Base-by-base conservation (phyloP, 1,140 invertebrate species). In the Mylabris phalerata region DNA sequence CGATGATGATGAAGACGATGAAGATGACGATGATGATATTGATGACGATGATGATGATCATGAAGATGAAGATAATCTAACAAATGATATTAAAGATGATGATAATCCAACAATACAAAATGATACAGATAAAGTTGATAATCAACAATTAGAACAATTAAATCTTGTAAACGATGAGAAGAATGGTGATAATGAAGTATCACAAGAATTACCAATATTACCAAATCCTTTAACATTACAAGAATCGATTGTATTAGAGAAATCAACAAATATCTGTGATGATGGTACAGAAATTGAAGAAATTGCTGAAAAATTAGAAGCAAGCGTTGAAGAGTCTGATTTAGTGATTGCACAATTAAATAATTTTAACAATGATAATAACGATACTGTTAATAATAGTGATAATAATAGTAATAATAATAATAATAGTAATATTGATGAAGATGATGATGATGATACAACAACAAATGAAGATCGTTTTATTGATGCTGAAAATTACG, bases 401-500 rank as follows among this genome's bases (percentile, higher is more conserved):
- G 32, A 32, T 4, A 32, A 32, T 32, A 32, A 4, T 32, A 7
- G 4, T 32, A 32, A 32, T 32, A 32, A 32, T 32, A 32, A 32
- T 32, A 32, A 32, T 32, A 32, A 7, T 32, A 32, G 7, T 32
- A 32, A 32, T 32, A 32, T 5, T 32, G 32, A 4, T 32, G 32
- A 32, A 5, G 32, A 32, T 27, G 64, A 61, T 6, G 70, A 72
- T 50, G 72, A 73, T 39, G 72, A 74, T 59, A 67, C 67, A 5
- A 42, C 9, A n/a, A 11, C 9, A 11, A 73, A 72, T 50, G 73
- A 75, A 58, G 69, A 75, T 56, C 61, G 74, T 11, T 75, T 76
- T 64, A 71, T 73, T 11, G 75, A 76, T 68, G 74, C 74, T 6
- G 75, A 77, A 59, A 75, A 72, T 64, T 75, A 75, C 63, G 71